Percentiles rank a stretch among this genome's conserved stretches.
Evolutionary conservation across 2,888 invertebrate species (phyloP).

Genomic region (Melangyna quadrimaculata): DNA sequence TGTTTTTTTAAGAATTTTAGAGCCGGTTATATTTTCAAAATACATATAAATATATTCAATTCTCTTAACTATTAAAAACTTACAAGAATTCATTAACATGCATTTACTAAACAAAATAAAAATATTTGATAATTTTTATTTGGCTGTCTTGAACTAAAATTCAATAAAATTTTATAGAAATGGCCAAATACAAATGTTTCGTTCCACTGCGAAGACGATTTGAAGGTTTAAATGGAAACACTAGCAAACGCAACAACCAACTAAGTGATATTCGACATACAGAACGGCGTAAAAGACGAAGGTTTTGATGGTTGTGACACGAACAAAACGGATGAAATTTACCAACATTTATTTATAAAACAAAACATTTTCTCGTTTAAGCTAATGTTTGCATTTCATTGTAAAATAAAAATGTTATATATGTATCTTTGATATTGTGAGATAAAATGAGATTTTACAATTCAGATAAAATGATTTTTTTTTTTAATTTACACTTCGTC

Average conservation of each 20-base stretch:
- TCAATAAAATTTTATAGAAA: constrained; percentile 15
- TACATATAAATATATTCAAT: too few relatives aligned
- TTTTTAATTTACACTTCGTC: too few relatives aligned
- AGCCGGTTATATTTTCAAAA: too few relatives aligned
- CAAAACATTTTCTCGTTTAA: neutral
- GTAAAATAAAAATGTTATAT: constrained; percentile 6
- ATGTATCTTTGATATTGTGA: neutral
- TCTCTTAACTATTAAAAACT: too few relatives aligned
- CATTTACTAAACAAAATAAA: neutral
- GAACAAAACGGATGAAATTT: neutral
- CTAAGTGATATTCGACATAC: neutral
- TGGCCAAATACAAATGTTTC: constrained; percentile 9
- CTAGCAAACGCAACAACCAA: neutral
- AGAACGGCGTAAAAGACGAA: neutral
- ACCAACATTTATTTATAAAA: neutral
- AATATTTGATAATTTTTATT: neutral
- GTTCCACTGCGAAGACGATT: constrained; percentile 2
- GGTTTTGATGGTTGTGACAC: neutral
- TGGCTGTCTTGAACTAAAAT: constrained; percentile 2
- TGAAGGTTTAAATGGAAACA: neutral
- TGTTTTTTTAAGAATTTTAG: too few relatives aligned
- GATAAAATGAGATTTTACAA: neutral
- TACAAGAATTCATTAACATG: neutral
- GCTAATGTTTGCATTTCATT: constrained; percentile 14
- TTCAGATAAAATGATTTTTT: neutral